Evolutionary conservation across 2,888 invertebrate species (phyloP), one percentile per base, ranked within the genome.

Genomic region (Timema podura): DNA sequence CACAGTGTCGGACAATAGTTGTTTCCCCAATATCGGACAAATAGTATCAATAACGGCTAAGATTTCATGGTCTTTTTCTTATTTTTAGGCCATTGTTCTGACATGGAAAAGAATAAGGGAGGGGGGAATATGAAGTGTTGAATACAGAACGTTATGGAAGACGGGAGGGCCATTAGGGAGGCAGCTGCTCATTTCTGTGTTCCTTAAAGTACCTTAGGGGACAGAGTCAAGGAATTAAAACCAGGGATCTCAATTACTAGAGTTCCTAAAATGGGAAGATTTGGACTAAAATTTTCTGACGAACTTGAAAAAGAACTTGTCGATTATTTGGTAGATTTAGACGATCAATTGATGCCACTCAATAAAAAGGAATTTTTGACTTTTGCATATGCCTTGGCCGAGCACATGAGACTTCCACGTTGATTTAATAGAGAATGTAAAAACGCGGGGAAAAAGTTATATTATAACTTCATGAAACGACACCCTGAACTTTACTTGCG

Each of bases 401-500:
- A 74, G 70, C 15, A 67, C 0, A 46, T 75, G 5, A 68, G 71
- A 48, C 64, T 75, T 54, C 51, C 70, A 13, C 74, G 75, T 54
- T 59, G 69, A 30, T 76, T 76, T 48, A 75, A 72, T 54, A 71
- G 69, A 59, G 61, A 69, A 9, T 71, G 70, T 15, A n/a, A 16
- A 59, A 72, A 57, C 15, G 74, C 76, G 30, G 76, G 74, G 7
- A 74, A 74, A 69, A 47, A 76, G 11, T 75, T 71, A 61, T 74
- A 68, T 16, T 69, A 70, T 57, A 13, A 46, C 0, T 76, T 75
- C 64, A 74, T 72, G 70, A 72, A 71, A 6, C 45, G 65, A 15
- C 67, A 69, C 54, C 57, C 64, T 7, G 66, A 67, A 10, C 44
- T 69, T 15, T 44, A 46, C 10, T 59, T 67, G 44, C 67, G 69